Percentiles rank a stretch among this genome's conserved stretches.
Evolutionary conservation across 2,888 invertebrate species (phyloP).

Genomic region (Eristalis tenax): DNA sequence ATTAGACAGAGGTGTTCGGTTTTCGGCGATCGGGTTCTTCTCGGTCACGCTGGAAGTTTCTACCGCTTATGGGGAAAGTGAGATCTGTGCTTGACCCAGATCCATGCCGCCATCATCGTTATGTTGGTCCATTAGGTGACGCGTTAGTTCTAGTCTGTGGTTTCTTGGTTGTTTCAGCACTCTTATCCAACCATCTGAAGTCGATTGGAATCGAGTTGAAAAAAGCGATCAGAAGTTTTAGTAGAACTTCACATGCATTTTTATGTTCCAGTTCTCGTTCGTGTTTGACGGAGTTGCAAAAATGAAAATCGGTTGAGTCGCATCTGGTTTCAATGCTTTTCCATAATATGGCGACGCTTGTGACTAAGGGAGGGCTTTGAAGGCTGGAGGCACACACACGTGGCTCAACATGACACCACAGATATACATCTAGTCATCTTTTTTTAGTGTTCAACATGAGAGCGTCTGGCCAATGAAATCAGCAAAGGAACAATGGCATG

Average conservation of each 20-base stretch:
- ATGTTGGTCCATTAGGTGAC: background rate
- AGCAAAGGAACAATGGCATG: too few relatives aligned
- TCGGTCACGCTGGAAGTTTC: background rate
- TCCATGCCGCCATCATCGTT: background rate
- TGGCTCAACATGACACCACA: too few relatives aligned
- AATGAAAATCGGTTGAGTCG: background rate
- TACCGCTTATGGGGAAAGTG: background rate
- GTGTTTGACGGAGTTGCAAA: background rate
- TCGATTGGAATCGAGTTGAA: background rate
- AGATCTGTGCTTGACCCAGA: background rate
- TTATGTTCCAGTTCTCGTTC: background rate
- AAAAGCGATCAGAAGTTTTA: background rate
- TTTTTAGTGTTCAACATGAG: too few relatives aligned
- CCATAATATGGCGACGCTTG: background rate
- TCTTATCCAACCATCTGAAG: background rate
- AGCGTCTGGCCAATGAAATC: too few relatives aligned
- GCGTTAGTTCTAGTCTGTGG: background rate
- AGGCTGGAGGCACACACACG: too few relatives aligned
- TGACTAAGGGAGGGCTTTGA: background rate
- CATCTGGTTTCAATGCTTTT: background rate
- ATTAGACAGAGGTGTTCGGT: background rate
- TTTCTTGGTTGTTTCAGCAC: background rate
- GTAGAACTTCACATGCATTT: background rate
- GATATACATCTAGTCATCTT: too few relatives aligned
- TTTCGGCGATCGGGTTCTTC: background rate